phyloP scores from a whole-genome alignment of 2,888 invertebrate species.

The Listrodromus nycthemerus region DNA sequence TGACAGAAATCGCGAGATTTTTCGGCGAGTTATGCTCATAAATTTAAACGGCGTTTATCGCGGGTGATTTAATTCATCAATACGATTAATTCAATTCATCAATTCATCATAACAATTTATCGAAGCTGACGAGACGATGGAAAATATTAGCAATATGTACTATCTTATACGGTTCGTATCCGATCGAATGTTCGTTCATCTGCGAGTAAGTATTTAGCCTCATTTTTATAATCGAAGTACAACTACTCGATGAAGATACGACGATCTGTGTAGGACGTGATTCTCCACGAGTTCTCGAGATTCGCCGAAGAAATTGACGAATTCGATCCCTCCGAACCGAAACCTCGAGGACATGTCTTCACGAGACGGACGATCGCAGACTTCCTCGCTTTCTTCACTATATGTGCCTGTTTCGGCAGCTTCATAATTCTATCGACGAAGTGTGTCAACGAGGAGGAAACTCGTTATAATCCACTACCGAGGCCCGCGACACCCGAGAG shows the following conservation, averaged over 20 bases:
- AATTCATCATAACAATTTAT: constrained; percentile 15
- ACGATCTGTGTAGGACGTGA: constrained; percentile 58
- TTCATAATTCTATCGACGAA: constrained; percentile 72
- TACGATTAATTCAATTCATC: constrained; percentile 50
- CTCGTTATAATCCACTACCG: constrained; percentile 32
- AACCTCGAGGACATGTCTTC: constrained; percentile 43
- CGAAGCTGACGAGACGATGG: constrained; percentile 67
- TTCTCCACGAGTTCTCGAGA: constrained; percentile 62
- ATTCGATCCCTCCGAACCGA: constrained; percentile 49
- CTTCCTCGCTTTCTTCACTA: constrained; percentile 70
- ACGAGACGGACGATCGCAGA: constrained; percentile 70
- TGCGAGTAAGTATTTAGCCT: constrained; percentile 69
- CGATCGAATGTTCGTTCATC: constrained; percentile 71
- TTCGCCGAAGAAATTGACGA: constrained; percentile 58
- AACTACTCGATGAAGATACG: neutral
- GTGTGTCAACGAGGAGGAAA: constrained; percentile 61
- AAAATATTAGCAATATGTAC: constrained; percentile 71
- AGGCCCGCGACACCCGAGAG: constrained; percentile 50
- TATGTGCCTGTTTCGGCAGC: constrained; percentile 72
- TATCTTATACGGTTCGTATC: constrained; percentile 72
- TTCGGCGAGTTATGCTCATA: constrained; percentile 65
- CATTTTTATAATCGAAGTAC: neutral
- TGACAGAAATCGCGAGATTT: constrained; percentile 55
- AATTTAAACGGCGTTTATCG: constrained; percentile 48
- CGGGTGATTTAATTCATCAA: constrained; percentile 44